Conservation (phyloP, 2,113 vertebrate genomes). For the Sorex araneus region DNA sequence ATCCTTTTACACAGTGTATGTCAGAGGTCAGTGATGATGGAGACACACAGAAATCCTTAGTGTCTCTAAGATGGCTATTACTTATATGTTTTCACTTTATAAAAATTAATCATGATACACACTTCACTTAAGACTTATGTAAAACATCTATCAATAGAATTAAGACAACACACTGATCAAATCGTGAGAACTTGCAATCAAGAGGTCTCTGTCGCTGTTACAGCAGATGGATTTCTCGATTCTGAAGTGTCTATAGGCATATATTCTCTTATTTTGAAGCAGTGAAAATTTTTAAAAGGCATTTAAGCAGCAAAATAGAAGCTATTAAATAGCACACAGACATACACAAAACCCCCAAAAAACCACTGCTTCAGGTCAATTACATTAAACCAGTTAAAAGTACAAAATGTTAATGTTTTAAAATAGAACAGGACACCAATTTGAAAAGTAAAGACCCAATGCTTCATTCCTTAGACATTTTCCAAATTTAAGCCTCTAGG, state of each 20-base stretch:
- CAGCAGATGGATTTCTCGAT: background rate
- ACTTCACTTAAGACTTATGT: background rate
- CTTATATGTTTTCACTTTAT: background rate
- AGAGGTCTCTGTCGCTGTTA: background rate
- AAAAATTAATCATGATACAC: background rate
- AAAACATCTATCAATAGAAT: background rate
- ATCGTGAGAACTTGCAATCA: background rate
- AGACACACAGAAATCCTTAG: too few species aligned
- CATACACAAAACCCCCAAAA: too few species aligned
- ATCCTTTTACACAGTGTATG: background rate
- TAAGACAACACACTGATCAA: conserved; percentile 8
- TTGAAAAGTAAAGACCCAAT: conserved; percentile 32
- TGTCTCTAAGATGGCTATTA: background rate
- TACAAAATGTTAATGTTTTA: conserved; percentile 43
- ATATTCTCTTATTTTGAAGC: background rate
- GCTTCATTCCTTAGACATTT: conserved; percentile 31
- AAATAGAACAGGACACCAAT: background rate
- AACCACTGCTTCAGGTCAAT: background rate
- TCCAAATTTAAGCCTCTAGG: background rate
- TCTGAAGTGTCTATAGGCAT: background rate
- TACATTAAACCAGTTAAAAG: conserved; percentile 4
- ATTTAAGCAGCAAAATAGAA: conserved; percentile 10
- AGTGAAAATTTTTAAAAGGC: conserved; percentile 23
- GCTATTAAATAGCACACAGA: conserved; percentile 34
- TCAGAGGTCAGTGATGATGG: background rate